phyloP scores from a whole-genome alignment of 2,113 vertebrate genomes.

The Sporophila hypoxantha region DNA sequence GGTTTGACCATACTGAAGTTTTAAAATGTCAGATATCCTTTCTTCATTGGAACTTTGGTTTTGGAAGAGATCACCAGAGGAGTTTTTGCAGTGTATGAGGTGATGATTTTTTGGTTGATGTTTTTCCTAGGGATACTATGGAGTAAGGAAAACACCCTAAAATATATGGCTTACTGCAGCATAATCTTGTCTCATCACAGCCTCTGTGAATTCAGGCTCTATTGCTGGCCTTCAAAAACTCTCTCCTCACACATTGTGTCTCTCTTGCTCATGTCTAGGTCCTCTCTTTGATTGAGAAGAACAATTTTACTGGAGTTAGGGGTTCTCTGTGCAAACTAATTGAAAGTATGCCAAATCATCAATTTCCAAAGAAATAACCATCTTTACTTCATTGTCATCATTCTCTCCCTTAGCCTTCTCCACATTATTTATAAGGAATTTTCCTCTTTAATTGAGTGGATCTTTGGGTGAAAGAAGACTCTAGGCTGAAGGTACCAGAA shows the following conservation, averaged over 20 bases:
- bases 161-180: background rate
- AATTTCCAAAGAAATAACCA: background rate
- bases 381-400: background rate
- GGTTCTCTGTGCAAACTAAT: background rate
- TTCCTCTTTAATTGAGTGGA: background rate
- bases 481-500: background rate
- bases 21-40: constrained; percentile 15
- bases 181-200: background rate
- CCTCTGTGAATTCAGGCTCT: background rate
- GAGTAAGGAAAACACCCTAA: background rate
- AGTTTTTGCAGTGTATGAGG: background rate
- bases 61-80: background rate
- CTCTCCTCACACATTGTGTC: background rate
- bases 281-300: background rate
- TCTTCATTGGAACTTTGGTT: background rate
- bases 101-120: background rate
- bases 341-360: background rate
- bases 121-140: background rate
- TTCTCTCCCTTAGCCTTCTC: background rate
- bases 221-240: background rate
- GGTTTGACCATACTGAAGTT: background rate
- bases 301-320: background rate
- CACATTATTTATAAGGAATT: background rate
- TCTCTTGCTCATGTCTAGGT: background rate
- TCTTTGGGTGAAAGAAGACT: background rate